Evolutionary conservation across 2,797 vertebrate genomes (phyloP).

Genomic region (Rhinoraja longicauda): DNA sequence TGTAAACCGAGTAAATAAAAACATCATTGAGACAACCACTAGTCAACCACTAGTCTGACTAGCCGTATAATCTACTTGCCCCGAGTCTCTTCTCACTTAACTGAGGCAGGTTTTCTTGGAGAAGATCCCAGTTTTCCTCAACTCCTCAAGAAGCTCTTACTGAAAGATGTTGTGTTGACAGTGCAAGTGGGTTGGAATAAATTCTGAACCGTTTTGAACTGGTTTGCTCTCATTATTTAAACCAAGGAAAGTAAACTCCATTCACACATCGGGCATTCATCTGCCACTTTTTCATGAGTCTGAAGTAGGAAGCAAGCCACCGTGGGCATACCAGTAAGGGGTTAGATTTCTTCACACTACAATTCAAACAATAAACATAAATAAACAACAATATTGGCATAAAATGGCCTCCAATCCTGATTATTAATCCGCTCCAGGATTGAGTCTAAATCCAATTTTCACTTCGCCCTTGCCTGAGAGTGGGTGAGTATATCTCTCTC

Average conservation of each 20-base stretch:
- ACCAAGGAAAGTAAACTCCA: neutral
- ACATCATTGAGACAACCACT: constrained; percentile 31
- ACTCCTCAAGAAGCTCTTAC: neutral
- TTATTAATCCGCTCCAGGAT: too few relatives aligned
- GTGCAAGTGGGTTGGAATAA: too few relatives aligned
- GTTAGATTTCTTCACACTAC: neutral
- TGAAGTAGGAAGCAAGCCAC: neutral
- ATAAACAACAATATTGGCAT: neutral
- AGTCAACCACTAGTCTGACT: constrained; percentile 32
- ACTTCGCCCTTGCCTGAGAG: neutral
- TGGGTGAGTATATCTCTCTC: too few relatives aligned
- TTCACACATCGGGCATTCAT: constrained; percentile 2
- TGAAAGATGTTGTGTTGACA: constrained; percentile 10
- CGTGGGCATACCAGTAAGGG: neutral
- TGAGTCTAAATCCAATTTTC: neutral
- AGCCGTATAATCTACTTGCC: constrained; percentile 34
- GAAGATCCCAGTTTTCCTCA: constrained; percentile 18
- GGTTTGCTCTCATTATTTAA: neutral
- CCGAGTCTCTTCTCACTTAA: constrained; percentile 34
- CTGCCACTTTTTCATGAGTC: neutral
- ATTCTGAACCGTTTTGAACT: neutral
- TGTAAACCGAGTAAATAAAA: constrained; percentile 39
- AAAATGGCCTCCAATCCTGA: neutral
- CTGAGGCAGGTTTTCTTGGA: constrained; percentile 35
- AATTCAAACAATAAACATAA: neutral